Evolutionary conservation across 2,888 invertebrate genomes (phyloP).

Genomic region (Ectemnius cavifrons): DNA sequence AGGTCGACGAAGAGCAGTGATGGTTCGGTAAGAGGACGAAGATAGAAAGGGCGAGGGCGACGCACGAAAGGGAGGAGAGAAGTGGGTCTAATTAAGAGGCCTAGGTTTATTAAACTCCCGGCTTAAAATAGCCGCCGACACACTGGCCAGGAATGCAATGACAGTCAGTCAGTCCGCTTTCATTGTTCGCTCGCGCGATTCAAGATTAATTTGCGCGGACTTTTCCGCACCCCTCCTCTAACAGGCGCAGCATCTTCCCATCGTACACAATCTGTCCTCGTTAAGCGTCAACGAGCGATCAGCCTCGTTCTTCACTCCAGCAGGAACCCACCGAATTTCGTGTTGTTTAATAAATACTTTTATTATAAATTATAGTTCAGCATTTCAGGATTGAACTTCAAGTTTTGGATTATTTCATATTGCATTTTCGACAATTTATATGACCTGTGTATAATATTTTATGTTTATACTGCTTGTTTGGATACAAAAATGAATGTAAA

Average conservation of each 20-base stretch:
- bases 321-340: too few relatives aligned
- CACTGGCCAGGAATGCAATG: slow-evolving; percentile 74
- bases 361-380: too few relatives aligned
- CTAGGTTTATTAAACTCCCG: slow-evolving; percentile 69
- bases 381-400: too few relatives aligned
- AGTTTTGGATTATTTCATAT: too few relatives aligned
- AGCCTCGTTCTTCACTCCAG: too few relatives aligned
- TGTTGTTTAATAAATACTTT: too few relatives aligned
- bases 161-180: slow-evolving; percentile 62
- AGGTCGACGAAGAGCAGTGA: slow-evolving; percentile 24
- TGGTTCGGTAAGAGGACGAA: slow-evolving; percentile 33
- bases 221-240: slow-evolving; percentile 42
- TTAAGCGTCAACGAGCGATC: slow-evolving; percentile 16
- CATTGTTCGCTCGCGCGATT: slow-evolving; percentile 65
- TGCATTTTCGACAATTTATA: too few relatives aligned
- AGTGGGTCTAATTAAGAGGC: slow-evolving; percentile 70
- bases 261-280: slow-evolving; percentile 25
- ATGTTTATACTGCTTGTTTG: too few relatives aligned
- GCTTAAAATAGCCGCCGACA: slow-evolving; percentile 75
- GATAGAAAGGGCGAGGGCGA: slow-evolving; percentile 32
- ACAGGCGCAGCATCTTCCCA: slow-evolving; percentile 26
- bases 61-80: slow-evolving; percentile 45
- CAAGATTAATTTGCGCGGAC: slow-evolving; percentile 67
- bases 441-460: too few relatives aligned
- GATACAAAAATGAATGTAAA: too few relatives aligned